Evolutionary conservation across 2,888 invertebrate species (phyloP), one percentile per base, ranked within the genome.

Genomic region (Dynastes tityus): DNA sequence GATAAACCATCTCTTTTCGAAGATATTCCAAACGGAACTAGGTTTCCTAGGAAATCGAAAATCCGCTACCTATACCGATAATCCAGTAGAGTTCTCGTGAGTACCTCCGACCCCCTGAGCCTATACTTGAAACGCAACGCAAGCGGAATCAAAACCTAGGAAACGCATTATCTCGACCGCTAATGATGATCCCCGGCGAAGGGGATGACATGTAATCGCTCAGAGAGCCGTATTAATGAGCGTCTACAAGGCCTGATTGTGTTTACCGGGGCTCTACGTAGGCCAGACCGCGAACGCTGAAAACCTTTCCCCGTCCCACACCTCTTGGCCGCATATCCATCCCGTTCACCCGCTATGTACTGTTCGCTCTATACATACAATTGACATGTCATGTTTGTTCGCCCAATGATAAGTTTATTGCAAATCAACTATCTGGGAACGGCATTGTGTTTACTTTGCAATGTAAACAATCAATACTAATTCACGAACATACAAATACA

Each of bases 331-430:
- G 5, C 27, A 9, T 22, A 58, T 3, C 13, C 63, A 32, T 63
- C 11, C 55, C 55, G 55, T 13, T 6, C 55, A 8, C 51, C 51
- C 51, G 32, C 71, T 55, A 55, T n/a, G 9, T 37, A 37, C 64
- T 22, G 37, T 40, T 22, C 65, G 37, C 16, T 16, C 65, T n/a
- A 37, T 37, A 65, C 65, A 65, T 74, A 74, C 73, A 74, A 87
- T 87, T 86, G 86, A 87, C 86, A 86, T 87, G 86, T 86, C 86
- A 85, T 88, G 88, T 88, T 88, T 88, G 85, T 85, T 79, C 82
- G 84, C 83, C 83, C 83, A 85, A 86, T 85, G 87, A 88, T 87
- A 88, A 88, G 87, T 87, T 87, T 85, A 87, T 86, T 83, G 85
- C 84, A 84, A 85, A 86, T 85, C 85, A 84, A 85, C 85, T 85